Evolutionary conservation across 2,113 vertebrate genomes (phyloP).

Genomic region (Leuciscus idus): DNA sequence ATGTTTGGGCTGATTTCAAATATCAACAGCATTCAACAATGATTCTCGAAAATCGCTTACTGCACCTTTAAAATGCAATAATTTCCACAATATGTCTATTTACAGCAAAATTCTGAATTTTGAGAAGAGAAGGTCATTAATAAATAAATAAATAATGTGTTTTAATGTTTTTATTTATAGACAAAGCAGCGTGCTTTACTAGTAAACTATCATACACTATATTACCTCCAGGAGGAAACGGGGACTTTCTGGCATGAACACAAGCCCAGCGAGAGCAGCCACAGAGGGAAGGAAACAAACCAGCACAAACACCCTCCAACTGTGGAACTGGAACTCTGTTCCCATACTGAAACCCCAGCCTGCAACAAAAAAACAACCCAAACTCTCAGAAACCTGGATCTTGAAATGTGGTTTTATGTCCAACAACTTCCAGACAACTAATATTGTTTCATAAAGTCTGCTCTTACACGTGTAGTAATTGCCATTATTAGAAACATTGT

Average conservation of each 20-base stretch:
- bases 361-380: slow-evolving; percentile 58
- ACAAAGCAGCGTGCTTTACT: background rate
- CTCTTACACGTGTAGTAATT: background rate
- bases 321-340: slow-evolving; percentile 91
- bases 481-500: background rate
- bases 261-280: slow-evolving; percentile 84
- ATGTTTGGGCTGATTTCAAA: too few relatives aligned
- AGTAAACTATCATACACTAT: background rate
- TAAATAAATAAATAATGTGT: too few relatives aligned
- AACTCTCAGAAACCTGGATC: background rate
- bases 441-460: background rate
- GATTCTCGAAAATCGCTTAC: too few relatives aligned
- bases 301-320: slow-evolving; percentile 93
- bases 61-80: too few relatives aligned
- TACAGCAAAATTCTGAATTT: too few relatives aligned
- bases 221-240: slow-evolving; percentile 95
- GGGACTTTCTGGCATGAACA: slow-evolving; percentile 97
- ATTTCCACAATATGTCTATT: too few relatives aligned
- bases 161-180: too few relatives aligned
- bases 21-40: too few relatives aligned
- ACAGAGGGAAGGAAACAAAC: slow-evolving; percentile 89
- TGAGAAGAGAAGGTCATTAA: too few relatives aligned
- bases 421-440: background rate
- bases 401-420: background rate
- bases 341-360: slow-evolving; percentile 98